A percentile compares a stretch with the other conserved stretches of the same genome.
Conservation (phyloP, 2,113 vertebrate species). For the Microtus ochrogaster region DNA sequence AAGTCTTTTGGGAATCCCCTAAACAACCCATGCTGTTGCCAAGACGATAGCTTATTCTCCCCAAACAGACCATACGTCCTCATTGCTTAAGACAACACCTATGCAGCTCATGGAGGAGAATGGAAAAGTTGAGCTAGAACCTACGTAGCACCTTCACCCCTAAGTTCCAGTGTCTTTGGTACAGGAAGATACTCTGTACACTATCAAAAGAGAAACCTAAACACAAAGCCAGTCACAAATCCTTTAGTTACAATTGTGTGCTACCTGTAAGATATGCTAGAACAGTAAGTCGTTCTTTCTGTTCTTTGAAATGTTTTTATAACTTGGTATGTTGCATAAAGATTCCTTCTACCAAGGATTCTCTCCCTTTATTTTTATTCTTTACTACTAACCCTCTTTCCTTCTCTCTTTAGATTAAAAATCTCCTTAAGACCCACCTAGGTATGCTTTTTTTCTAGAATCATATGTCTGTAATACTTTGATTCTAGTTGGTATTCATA, state of each 20-base stretch:
- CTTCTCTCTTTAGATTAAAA: conserved; percentile 5
- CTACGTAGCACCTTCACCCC: not conserved
- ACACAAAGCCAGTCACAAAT: not conserved
- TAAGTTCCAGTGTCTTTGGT: not conserved
- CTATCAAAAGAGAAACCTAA: not conserved
- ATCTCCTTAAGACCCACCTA: not conserved
- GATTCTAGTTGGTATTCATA: not conserved
- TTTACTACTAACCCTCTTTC: not conserved
- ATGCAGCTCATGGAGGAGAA: not conserved
- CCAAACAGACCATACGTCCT: not conserved
- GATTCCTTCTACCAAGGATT: not conserved
- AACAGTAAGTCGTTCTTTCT: conserved; percentile 19
- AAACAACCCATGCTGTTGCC: not conserved
- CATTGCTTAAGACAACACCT: not conserved
- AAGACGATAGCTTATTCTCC: not conserved
- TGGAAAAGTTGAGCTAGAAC: not conserved
- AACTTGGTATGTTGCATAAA: not conserved
- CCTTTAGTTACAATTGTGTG: not conserved
- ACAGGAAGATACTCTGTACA: not conserved
- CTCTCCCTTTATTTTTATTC: not conserved
- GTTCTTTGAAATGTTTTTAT: conserved; percentile 37
- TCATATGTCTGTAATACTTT: not conserved
- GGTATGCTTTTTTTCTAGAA: not conserved
- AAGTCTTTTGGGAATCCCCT: not conserved
- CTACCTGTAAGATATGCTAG: not conserved